phyloP scores from a whole-genome alignment of 2,888 invertebrate genomes.

The Eristalis intricaria region DNA sequence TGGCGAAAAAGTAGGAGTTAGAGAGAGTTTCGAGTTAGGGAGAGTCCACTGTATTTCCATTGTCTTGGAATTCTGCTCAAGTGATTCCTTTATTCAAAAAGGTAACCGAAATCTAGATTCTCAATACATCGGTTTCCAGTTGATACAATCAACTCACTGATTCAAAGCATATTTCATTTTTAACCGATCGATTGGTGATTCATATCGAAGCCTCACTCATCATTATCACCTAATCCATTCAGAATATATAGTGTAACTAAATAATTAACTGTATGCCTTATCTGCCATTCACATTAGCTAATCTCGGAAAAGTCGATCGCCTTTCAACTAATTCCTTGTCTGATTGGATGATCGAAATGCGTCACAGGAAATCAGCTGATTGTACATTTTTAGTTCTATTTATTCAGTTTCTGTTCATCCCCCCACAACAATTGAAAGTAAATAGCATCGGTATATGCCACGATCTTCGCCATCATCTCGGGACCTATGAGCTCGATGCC shows the following conservation, averaged over 20 bases:
- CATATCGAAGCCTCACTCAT: neutral
- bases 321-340: neutral
- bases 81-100: too few relatives aligned
- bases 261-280: neutral
- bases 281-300: neutral
- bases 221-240: neutral
- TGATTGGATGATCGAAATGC: neutral
- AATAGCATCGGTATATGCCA: neutral
- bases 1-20: too few relatives aligned
- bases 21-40: too few relatives aligned
- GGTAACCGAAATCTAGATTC: too few relatives aligned
- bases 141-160: too few relatives aligned
- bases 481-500: neutral
- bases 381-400: neutral
- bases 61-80: too few relatives aligned
- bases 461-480: neutral
- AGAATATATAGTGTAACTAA: neutral
- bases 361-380: conserved; percentile 15
- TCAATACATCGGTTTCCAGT: too few relatives aligned
- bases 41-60: too few relatives aligned
- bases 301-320: neutral
- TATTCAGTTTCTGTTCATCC: neutral
- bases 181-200: too few relatives aligned
- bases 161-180: too few relatives aligned
- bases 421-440: neutral